Evolutionary conservation across 2,797 vertebrate species (phyloP), one percentile per base, ranked within the genome.

Genomic region (Centropyge bicolor): DNA sequence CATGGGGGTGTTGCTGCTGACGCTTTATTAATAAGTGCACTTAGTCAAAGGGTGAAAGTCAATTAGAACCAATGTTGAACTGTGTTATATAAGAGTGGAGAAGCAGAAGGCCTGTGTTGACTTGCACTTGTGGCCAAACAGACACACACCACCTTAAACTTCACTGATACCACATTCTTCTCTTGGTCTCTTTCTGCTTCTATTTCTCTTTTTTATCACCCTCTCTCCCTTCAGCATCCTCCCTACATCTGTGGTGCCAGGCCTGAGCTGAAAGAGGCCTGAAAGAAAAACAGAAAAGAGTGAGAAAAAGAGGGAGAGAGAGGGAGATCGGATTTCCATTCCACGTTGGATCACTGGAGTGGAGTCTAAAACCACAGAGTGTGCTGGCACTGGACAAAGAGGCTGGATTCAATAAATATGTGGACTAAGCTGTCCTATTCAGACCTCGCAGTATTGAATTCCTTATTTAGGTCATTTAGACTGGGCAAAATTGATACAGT

Each of bases 381-480:
- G 88, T 75, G 90, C 95, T 95, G 94, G 93, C 93, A 94, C 89
- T 86, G 90, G 92, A 94, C 91, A 94, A 95, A 94, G 87, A 91
- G 86, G 89, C 94, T 95, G 94, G 93, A 95, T 95, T 95, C 90
- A 95, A 95, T 95, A 95, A 94, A 95, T 94, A 93, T 93, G 92
- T 94, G 93, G 93, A 94, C 91, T 94, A 93, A 95, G 92, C 93
- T 89, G 86, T 86, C 90, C 92, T 91, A 90, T 94, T 92, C 87
- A 94, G 89, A 88, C 90, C 88, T 85, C 62, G 82, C 83, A 88
- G 89, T 91, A 92, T 93, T 92, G 92, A 93, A 91, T 94, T 93
- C 90, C 92, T 93, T 95, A 94, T 95, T 95, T 94, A 93, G 94
- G 93, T 94, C 91, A 94, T 94, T 94, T 93, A 91, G 84, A 91